A percentile compares a stretch with the other conserved stretches of the same genome.
Conservation (phyloP, 2,113 vertebrate species). For the Macaca nemestrina region DNA sequence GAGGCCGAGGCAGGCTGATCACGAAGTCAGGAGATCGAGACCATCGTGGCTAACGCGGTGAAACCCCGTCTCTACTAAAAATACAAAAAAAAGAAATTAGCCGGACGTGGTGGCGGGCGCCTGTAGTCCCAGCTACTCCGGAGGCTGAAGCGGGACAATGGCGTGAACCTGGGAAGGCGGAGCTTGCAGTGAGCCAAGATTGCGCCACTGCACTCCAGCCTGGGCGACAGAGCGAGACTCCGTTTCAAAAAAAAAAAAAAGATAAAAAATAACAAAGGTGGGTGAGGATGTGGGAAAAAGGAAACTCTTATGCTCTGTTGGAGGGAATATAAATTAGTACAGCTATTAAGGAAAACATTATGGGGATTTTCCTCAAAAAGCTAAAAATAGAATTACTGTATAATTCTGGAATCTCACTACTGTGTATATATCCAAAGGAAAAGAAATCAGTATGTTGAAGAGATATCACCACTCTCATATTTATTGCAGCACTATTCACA, state of each 20-base stretch:
- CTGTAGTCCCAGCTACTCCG: too few species aligned
- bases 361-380: neutral
- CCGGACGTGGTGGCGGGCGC: accelerated
- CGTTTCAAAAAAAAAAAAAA: neutral
- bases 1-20: too few species aligned
- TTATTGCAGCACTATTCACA: neutral
- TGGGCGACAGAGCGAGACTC: too few species aligned
- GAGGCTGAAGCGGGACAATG: too few species aligned
- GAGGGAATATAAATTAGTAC: neutral
- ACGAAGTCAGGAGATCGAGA: too few species aligned
- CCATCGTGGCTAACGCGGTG: too few species aligned
- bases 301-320: neutral
- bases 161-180: too few species aligned
- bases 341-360: neutral
- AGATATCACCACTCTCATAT: neutral
- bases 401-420: neutral
- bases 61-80: too few species aligned
- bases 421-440: neutral
- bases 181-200: too few species aligned
- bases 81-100: too few species aligned
- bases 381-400: neutral
- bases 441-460: neutral
- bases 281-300: neutral
- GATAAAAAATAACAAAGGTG: neutral
- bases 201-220: too few species aligned